Conservation (phyloP, 2,888 invertebrate species). For the Latrodectus elegans region DNA sequence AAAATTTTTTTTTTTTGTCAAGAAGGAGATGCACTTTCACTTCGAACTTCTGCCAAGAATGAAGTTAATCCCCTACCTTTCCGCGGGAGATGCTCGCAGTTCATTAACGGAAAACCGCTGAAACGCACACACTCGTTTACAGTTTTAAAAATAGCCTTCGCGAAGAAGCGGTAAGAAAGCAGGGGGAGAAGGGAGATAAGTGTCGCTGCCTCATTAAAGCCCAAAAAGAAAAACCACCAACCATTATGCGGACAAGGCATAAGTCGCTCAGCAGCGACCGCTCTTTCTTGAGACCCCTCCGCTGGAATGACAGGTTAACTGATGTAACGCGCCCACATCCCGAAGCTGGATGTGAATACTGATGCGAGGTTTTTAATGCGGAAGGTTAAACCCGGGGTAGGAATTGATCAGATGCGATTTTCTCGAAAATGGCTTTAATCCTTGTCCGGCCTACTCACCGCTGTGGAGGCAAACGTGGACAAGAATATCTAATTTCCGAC, state of each 20-base stretch:
- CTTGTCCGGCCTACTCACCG: not conserved
- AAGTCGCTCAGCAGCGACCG: not conserved
- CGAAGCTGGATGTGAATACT: not conserved
- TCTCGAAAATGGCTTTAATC: too few relatives aligned
- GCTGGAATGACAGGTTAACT: constrained; percentile 20
- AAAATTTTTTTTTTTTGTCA: not conserved
- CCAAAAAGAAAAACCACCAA: not conserved
- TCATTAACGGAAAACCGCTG: constrained; percentile 37
- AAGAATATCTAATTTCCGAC: not conserved
- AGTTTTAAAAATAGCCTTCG: constrained; percentile 33
- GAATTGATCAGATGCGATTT: too few relatives aligned
- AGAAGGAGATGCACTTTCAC: not conserved
- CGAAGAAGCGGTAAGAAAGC: not conserved
- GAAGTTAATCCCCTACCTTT: constrained; percentile 9
- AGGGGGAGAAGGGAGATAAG: constrained; percentile 8
- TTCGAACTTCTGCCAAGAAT: not conserved
- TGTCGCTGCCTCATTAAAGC: constrained; percentile 37
- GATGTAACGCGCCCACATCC: constrained; percentile 22
- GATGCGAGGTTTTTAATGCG: not conserved
- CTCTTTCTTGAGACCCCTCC: not conserved
- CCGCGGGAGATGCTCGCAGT: constrained; percentile 16
- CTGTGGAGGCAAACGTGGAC: not conserved
- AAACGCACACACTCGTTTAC: constrained; percentile 15
- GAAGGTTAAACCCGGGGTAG: not conserved
- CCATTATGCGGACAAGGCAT: constrained; percentile 10